Conservation (phyloP, 2,888 invertebrate genomes). For the Pyrgus malvae region DNA sequence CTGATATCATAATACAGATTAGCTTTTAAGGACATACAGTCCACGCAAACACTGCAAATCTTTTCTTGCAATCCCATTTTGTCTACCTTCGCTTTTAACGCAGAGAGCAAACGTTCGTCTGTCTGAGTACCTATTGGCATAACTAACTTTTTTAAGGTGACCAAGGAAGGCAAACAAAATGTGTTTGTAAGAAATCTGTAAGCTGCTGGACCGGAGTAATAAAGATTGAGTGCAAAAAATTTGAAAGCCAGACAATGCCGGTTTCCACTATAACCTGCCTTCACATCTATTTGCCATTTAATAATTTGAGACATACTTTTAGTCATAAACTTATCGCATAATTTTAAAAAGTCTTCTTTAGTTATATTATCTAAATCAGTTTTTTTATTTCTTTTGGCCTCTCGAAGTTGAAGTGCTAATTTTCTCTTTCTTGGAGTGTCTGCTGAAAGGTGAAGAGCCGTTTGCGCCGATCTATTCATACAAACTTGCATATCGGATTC, state of each 20-base stretch:
- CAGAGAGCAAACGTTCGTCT: neutral
- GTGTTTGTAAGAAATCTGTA: constrained; percentile 31
- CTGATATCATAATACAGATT: constrained; percentile 33
- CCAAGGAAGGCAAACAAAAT: constrained; percentile 27
- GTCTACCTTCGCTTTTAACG: constrained; percentile 19
- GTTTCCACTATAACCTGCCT: constrained; percentile 24
- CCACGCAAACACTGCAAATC: constrained; percentile 34
- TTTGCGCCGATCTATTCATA: neutral
- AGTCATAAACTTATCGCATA: constrained; percentile 33
- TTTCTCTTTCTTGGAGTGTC: neutral
- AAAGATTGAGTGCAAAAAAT: constrained; percentile 34
- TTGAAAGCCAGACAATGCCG: constrained; percentile 29
- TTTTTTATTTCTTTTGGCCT: neutral
- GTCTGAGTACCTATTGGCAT: constrained; percentile 10
- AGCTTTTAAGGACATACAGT: constrained; percentile 29
- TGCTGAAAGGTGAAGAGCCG: neutral
- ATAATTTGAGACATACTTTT: constrained; percentile 31
- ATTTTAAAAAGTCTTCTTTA: constrained; percentile 18
- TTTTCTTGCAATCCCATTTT: constrained; percentile 34
- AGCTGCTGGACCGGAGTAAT: constrained; percentile 22
- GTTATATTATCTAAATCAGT: neutral
- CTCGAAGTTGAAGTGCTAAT: neutral
- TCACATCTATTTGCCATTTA: constrained; percentile 33
- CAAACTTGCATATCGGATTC: neutral
- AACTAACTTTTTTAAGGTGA: constrained; percentile 30